phyloP scores from a whole-genome alignment of 2,888 invertebrate genomes.

The Watsonalla binaria region DNA sequence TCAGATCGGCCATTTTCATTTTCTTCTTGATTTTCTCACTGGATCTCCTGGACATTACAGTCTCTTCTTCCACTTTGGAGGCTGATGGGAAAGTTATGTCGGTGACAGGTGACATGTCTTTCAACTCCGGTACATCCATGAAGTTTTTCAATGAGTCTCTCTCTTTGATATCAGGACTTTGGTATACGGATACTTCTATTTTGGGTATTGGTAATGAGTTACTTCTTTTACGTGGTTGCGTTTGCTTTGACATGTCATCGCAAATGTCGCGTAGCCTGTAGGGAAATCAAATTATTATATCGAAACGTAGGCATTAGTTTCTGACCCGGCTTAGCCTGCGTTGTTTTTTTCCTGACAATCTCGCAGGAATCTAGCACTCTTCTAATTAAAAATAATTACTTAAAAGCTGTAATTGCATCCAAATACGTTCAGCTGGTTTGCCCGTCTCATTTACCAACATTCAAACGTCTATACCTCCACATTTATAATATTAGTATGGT shows the following conservation, averaged over 20 bases:
- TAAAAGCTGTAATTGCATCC: too few species aligned
- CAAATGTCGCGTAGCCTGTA: constrained; percentile 90
- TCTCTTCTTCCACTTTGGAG: constrained; percentile 61
- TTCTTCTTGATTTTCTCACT: constrained; percentile 91
- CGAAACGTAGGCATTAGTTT: too few species aligned
- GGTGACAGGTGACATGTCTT: constrained; percentile 81
- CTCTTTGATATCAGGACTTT: constrained; percentile 85
- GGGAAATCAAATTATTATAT: constrained; percentile 2
- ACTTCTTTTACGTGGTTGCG: constrained; percentile 91
- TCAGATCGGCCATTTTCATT: constrained; percentile 94
- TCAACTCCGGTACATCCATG: constrained; percentile 87
- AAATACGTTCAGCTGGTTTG: too few species aligned
- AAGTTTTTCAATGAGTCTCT: constrained; percentile 84
- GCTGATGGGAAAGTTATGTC: constrained; percentile 66
- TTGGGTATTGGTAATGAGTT: constrained; percentile 96
- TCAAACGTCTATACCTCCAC: too few species aligned
- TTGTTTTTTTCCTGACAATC: neutral
- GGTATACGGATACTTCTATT: constrained; percentile 92
- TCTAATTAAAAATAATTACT: too few species aligned
- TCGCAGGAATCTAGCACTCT: too few species aligned
- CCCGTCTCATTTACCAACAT: too few species aligned
- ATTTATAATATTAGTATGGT: too few species aligned
- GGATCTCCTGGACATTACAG: constrained; percentile 77
- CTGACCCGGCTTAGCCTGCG: too few species aligned
- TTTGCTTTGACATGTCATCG: constrained; percentile 88